phyloP scores from a whole-genome alignment of 2,113 vertebrate species.

The Trogon melanurus region DNA sequence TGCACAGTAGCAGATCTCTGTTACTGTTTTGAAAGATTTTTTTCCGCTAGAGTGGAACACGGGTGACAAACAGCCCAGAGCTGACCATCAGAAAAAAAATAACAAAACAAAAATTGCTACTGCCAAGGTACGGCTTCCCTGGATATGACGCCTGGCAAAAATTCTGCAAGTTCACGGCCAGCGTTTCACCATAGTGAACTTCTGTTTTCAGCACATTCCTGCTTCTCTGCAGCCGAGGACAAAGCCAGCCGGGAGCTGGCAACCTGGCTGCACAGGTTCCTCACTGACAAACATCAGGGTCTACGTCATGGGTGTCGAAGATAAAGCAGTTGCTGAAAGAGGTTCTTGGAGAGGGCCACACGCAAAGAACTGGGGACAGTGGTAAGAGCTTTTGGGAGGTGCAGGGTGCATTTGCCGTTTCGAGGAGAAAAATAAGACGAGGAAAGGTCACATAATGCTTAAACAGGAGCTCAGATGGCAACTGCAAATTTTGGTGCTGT shows the following conservation, averaged over 20 bases:
- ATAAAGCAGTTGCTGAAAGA: not conserved
- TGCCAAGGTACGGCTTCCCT: not conserved
- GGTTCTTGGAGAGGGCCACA: not conserved
- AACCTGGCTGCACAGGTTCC: not conserved
- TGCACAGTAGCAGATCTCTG: not conserved
- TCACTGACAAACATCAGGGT: not conserved
- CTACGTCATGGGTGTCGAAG: not conserved
- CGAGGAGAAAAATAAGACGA: not conserved
- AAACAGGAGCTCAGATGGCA: not conserved
- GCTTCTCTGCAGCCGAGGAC: not conserved
- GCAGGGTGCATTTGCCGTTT: not conserved
- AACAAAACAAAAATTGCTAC: not conserved
- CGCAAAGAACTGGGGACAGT: not conserved
- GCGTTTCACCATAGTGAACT: not conserved
- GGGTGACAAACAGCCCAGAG: not conserved
- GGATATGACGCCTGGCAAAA: not conserved
- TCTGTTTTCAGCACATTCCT: slow-evolving; percentile 23
- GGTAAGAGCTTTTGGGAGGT: not conserved
- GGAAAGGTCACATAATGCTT: not conserved
- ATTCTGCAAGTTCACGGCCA: not conserved
- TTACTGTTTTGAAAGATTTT: not conserved
- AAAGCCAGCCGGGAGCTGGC: not conserved
- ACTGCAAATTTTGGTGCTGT: not conserved
- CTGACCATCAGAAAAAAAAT: not conserved
- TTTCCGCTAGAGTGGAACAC: not conserved